Evolutionary conservation across 2,797 vertebrate genomes (phyloP), one percentile per base, ranked within the genome.

Genomic region (Darevskia mixta): DNA sequence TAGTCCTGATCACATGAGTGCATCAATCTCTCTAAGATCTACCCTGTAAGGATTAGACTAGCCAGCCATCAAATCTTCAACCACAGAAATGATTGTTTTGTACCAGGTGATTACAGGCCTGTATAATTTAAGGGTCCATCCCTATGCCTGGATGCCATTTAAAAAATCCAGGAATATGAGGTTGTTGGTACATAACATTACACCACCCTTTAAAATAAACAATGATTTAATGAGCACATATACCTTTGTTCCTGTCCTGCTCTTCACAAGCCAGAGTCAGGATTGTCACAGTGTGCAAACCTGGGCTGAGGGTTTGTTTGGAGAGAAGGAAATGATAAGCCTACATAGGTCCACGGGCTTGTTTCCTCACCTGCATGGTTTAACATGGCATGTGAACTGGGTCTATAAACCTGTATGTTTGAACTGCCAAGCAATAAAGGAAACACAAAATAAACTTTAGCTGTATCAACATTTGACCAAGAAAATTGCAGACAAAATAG

Each of bases 31-130:
- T 45, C 38, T 27, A 75, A 73, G 4, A 69, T 29, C 17, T 25
- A 38, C 35, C 4, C 73, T 49, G 25, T 20, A 66, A 82, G 55
- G 8, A 45, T 61, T 78, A 79, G 43, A 35, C 20, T 43, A 25
- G 41, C 64, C 45, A 71, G 4, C 32, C 20, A 20, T 79, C 18
- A 75, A 66, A 73, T 61, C 27, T 81, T 73, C 35, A 11, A 4
- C 41, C 13, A 29, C 18, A 38, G 64, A 79, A 79, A 86, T 79
- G 29, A 79, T 49, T 87, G 67, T 75, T 87, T 87, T 43, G 35
- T 76, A 75, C 18, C 18, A 55, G 49, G 49, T 55, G 49, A 55
- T 55, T 55, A 55, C 49, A 58, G 49, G 10, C 10, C 27, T 61
- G 38, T 75, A 61, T 67, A 80, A 82, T 27, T 43, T n/a, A 66